phyloP scores from a whole-genome alignment of 2,888 invertebrate genomes.

The Callinectes sapidus region DNA sequence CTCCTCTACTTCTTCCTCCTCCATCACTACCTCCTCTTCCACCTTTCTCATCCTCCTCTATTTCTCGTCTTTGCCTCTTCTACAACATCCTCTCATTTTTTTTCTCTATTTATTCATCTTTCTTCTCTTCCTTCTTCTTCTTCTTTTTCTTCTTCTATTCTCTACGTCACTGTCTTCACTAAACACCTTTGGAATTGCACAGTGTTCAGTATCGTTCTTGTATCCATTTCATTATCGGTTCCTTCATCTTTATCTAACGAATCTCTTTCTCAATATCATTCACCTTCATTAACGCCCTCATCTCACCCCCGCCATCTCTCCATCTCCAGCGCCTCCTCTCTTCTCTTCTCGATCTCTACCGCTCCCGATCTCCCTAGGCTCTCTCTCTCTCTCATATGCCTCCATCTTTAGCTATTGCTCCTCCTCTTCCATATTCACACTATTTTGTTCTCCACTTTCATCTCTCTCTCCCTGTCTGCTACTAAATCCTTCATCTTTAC shows the following conservation, averaged over 20 bases:
- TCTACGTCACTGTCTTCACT: too few species aligned
- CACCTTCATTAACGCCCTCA: too few species aligned
- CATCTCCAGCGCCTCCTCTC: too few species aligned
- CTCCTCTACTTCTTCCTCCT: background rate
- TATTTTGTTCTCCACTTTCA: background rate
- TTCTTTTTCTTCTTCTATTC: too few species aligned
- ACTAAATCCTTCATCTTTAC: background rate
- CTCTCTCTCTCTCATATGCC: background rate
- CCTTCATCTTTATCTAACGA: too few species aligned
- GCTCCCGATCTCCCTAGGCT: too few species aligned
- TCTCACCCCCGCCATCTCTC: too few species aligned
- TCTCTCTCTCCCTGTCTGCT: slow-evolving; percentile 38
- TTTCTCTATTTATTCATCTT: background rate
- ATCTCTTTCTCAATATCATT: too few species aligned
- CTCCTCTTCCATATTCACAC: background rate
- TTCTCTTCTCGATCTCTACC: too few species aligned
- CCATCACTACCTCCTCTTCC: background rate
- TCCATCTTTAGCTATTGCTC: background rate
- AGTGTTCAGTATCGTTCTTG: too few species aligned
- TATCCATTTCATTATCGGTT: too few species aligned
- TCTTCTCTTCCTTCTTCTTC: background rate
- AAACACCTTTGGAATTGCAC: too few species aligned
- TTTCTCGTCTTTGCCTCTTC: background rate
- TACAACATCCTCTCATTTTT: background rate
- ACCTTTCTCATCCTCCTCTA: background rate